Conservation (phyloP, 2,113 vertebrate genomes). For the Muntiacus reevesi region DNA sequence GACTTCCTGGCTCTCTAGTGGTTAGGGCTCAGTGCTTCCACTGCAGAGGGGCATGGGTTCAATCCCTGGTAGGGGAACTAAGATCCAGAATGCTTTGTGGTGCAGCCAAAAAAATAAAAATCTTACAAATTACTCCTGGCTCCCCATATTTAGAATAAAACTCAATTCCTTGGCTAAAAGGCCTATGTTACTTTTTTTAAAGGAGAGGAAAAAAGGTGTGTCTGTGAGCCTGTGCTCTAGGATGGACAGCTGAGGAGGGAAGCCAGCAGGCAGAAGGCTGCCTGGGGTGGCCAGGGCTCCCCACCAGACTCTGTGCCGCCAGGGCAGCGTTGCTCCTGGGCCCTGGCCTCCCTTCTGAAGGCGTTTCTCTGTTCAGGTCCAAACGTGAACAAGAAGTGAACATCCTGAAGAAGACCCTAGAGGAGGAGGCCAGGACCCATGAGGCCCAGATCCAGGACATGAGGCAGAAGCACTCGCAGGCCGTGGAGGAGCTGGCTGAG, state of each 20-base stretch:
- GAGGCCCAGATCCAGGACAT: conserved; percentile 93
- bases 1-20: neutral
- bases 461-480: conserved; percentile 95
- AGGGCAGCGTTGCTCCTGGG: rapidly evolving
- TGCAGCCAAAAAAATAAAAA: neutral
- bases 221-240: neutral
- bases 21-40: neutral
- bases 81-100: neutral
- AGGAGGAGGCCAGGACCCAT: conserved; percentile 91
- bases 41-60: neutral
- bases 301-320: neutral
- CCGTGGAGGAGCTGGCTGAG: conserved; percentile 94
- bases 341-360: neutral
- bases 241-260: neutral
- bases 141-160: neutral
- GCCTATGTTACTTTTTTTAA: neutral
- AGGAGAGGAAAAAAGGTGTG: no score
- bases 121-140: neutral
- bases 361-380: conserved; percentile 77
- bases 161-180: neutral
- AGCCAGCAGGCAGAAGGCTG: neutral
- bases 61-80: neutral
- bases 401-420: conserved; percentile 92
- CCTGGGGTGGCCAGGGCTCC: no score
- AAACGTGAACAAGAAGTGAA: conserved; percentile 97